Conservation (phyloP, 2,888 invertebrate genomes). For the Clanis bilineata region DNA sequence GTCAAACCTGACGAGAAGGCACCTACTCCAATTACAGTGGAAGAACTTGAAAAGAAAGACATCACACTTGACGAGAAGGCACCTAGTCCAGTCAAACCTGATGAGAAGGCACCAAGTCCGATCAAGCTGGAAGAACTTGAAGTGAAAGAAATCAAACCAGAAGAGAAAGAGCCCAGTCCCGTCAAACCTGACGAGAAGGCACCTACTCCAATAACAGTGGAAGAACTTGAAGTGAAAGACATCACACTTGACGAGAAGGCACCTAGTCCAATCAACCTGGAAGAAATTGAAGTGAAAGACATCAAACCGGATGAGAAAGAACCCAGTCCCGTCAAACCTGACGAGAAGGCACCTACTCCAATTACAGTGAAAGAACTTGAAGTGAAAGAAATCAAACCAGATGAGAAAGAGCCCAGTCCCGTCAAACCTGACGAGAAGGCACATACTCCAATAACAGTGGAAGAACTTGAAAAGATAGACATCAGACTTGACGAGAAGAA, state of each 20-base stretch:
- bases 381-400: too few species aligned
- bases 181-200: slow-evolving; percentile 19
- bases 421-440: too few species aligned
- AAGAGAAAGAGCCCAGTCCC: slow-evolving; percentile 14
- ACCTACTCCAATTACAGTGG: background rate
- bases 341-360: too few species aligned
- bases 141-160: slow-evolving; percentile 18
- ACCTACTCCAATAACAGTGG: slow-evolving; percentile 12
- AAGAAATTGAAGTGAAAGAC: slow-evolving; percentile 16
- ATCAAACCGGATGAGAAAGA: slow-evolving; percentile 19
- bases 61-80: background rate
- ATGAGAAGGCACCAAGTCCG: background rate
- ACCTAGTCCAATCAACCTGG: too few species aligned
- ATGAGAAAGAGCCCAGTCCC: too few species aligned
- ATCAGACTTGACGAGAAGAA: background rate
- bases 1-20: slow-evolving; percentile 11
- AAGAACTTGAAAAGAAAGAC: too few species aligned
- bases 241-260: slow-evolving; percentile 11
- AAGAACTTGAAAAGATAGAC: too few species aligned
- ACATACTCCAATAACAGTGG: too few species aligned
- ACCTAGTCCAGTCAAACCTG: background rate
- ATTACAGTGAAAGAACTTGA: too few species aligned
- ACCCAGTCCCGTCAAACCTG: too few species aligned
- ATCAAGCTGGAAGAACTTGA: slow-evolving; percentile 9
- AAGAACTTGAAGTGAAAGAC: background rate